These are phyloP conservation scores for Trypoxylus dichotomus DNA, from an alignment of 1,140 invertebrate genomes.

Conservation along the genomic window DNA sequence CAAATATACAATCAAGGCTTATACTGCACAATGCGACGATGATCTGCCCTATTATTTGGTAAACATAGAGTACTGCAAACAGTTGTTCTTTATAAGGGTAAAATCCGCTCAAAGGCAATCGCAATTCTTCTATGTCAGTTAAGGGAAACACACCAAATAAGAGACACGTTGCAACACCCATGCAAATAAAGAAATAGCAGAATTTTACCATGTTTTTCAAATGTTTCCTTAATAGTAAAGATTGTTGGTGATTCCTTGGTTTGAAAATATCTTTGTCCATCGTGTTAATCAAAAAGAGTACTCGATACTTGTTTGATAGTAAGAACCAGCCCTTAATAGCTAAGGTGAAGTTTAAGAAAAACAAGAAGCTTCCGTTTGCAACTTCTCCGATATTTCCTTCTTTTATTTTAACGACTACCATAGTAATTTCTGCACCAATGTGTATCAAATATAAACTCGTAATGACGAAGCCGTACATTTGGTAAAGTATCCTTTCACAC, in stretches of 20 bases:
- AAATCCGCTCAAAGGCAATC: not conserved
- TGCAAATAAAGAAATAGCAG: not conserved
- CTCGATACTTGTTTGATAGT: not conserved
- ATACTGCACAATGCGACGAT: not conserved
- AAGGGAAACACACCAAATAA: constrained; percentile 2
- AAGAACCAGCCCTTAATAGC: not conserved
- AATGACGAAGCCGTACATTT: not conserved
- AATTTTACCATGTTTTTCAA: not conserved
- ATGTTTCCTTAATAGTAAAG: not conserved
- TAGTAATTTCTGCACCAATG: not conserved
- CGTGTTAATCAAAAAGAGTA: not conserved
- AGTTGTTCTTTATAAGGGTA: not conserved
- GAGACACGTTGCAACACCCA: not conserved
- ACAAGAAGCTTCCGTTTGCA: not conserved
- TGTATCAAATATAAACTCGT: not conserved
- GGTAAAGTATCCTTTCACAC: not conserved
- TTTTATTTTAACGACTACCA: not conserved
- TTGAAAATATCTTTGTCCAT: not conserved
- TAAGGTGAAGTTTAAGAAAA: not conserved
- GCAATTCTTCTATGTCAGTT: not conserved
- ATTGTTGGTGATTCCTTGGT: not conserved
- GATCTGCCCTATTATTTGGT: not conserved
- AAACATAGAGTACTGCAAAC: not conserved
- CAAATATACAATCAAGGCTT: not conserved
- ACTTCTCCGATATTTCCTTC: not conserved